Base-by-base conservation (phyloP, 2,113 vertebrate species). In the Pholis gunnellus region DNA sequence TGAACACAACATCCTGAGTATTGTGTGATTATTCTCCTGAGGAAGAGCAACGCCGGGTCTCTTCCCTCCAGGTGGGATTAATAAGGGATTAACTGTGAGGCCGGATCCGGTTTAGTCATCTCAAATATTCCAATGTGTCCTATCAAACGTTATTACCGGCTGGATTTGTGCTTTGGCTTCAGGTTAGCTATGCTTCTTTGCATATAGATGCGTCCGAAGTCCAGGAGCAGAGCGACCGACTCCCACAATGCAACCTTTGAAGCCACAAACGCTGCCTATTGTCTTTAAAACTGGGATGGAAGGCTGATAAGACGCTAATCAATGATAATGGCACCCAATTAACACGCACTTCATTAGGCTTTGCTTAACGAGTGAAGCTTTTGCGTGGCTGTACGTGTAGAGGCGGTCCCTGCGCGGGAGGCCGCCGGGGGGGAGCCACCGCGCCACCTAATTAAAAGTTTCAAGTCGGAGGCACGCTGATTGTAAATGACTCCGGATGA, bases 401-500 rank as follows among this genome's bases (percentile, higher is more conserved):
- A 84, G 77, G 44, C 4, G 9, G 56, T 64, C 65, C 72, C 48
- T 54, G 75, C 52, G 69, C 36, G 42, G 68, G 56, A 56, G 48
- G 54, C 61, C 78, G 74, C 65, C 29, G 54, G 69, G 70, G 75
- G 67, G 77, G 76, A 60, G 69, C 20, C 68, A 79, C 61, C 42
- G 77, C 73, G 70, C 89, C 79, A 79, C 85, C 88, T 94, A 93
- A 95, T 94, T 94, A 94, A 94, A 94, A 95, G 93, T 94, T 95
- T 92, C 77, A 78, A 91, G 76, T 90, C 79, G 86, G 87, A 93
- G 84, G 84, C 90, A 75, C 70, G 84, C 90, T 94, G 93, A 94
- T 94, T 93, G 91, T 91, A 91, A 92, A 94, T 90, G 87, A 93
- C 87, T 93, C 86, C 59, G 80, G 88, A 92, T 81, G 85, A 91